phyloP scores from a whole-genome alignment of 1,140 invertebrate species.

The Akabosia matsudoensis region DNA sequence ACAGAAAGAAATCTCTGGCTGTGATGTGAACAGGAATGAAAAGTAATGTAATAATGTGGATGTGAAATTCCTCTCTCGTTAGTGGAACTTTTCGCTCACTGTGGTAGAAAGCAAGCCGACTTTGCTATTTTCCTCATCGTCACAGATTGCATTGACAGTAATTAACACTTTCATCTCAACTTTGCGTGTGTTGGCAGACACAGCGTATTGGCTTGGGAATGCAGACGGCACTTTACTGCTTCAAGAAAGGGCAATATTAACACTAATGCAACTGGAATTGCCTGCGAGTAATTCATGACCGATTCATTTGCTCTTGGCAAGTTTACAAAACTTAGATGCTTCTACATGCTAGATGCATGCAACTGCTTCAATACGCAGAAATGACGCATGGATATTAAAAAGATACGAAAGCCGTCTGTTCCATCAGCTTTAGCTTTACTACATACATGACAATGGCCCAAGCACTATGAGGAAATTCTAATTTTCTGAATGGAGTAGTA shows the following conservation, averaged over 20 bases:
- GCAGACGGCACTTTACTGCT: neutral
- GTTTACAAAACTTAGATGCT: too few species aligned
- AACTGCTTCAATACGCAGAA: too few species aligned
- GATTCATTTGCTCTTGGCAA: conserved; percentile 5
- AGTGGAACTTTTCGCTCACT: neutral
- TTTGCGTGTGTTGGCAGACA: neutral
- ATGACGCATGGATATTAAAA: too few species aligned
- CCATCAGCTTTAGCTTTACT: too few species aligned
- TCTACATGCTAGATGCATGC: too few species aligned
- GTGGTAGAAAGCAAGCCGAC: neutral
- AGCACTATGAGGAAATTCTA: too few species aligned
- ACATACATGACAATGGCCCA: too few species aligned
- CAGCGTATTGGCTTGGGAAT: neutral
- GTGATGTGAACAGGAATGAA: too few species aligned
- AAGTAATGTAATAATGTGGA: too few species aligned
- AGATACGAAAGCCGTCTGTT: too few species aligned
- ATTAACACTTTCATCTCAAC: conserved; percentile 29
- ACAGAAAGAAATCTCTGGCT: too few species aligned
- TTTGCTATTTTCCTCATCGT: neutral
- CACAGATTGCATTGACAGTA: conserved; percentile 36
- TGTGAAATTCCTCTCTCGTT: neutral
- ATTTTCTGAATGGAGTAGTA: neutral
- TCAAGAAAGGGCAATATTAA: neutral
- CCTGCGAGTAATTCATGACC: neutral
- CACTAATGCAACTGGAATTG: neutral